Evolutionary conservation across 1,140 invertebrate species (phyloP).

Genomic region (Drosophila hydei): DNA sequence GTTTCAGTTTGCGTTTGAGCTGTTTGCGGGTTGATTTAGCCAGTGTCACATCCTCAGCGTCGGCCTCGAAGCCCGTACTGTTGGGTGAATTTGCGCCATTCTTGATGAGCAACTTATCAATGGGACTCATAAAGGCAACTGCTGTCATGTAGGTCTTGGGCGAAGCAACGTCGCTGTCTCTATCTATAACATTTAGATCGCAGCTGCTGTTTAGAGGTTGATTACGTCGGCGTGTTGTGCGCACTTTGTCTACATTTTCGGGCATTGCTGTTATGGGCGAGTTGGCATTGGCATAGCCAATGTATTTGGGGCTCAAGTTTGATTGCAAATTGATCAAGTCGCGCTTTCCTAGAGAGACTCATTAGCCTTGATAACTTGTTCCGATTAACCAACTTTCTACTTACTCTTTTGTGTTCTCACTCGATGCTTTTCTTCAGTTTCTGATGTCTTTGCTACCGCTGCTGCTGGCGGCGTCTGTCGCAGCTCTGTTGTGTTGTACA

Average conservation of each 20-base stretch:
- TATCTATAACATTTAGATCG: constrained; percentile 17
- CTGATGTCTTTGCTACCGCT: not conserved
- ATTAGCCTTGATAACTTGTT: not conserved
- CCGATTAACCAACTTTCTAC: constrained; percentile 19
- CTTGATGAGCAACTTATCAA: constrained; percentile 65
- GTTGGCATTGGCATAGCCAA: constrained; percentile 66
- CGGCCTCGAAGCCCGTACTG: constrained; percentile 66
- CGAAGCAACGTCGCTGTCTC: constrained; percentile 42
- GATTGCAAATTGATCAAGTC: constrained; percentile 73
- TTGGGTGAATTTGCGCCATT: constrained; percentile 67
- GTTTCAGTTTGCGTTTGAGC: constrained; percentile 60
- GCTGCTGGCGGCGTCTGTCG: constrained; percentile 4
- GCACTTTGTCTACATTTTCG: constrained; percentile 46
- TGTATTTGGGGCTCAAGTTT: constrained; percentile 67
- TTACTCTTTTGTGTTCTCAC: constrained; percentile 34
- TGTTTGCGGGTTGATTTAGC: constrained; percentile 31
- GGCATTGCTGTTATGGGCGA: constrained; percentile 39
- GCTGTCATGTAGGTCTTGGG: constrained; percentile 13
- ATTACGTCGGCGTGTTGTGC: constrained; percentile 58
- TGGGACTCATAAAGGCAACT: constrained; percentile 56
- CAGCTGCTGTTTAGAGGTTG: constrained; percentile 38
- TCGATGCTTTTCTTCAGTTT: constrained; percentile 22
- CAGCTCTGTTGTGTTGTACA: constrained; percentile 4
- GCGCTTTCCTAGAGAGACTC: constrained; percentile 48
- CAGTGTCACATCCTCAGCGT: constrained; percentile 49